Base-by-base conservation (phyloP, 1,140 invertebrate species). In the Micrasema minimum region DNA sequence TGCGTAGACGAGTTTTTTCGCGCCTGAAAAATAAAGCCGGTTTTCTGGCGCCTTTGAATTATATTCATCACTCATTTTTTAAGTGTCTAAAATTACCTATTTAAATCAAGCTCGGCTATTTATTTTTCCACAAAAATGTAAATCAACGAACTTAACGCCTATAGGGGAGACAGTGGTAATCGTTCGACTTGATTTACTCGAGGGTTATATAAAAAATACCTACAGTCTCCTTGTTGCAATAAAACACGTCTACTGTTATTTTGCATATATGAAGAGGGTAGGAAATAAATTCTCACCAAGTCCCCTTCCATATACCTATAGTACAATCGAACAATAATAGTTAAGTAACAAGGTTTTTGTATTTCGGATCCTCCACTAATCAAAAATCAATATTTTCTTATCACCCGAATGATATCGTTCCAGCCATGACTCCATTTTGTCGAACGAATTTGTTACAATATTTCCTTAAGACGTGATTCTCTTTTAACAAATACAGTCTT, bases 241-340 rank as follows among this genome's bases (percentile, higher is more conserved):
- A 59, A n/a, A 59, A 59, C 55, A 59, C 55, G 50, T 53, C 50
- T 53, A n/a, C 50, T 22, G 20, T 53, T 22, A 35, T n/a, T 53
- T 53, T 23, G 50, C 31, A 38, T 59, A 38, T 59, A 38, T 26
- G 35, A 59, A 41, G 35, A 18, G 50, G 20, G 20, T 2, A 2
- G 50, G 11, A 31, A 53, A 53, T 53, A 53, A 53, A 53, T 53
- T 11, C 9, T 1, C 20, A 53, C 23, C 23, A 35, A n/a, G 50
- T n/a, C 26, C 7, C 26, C 26, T 4, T 31, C 26, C n/a, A n/a
- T n/a, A n/a, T n/a, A n/a, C n/a, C n/a, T n/a, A n/a, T n/a, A n/a
- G n/a, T 31, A 31, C 26, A 31, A 31, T 4, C 26, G 26, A 31
- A 31, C 7, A 31, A n/a, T n/a, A 31, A 31, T 31, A 7, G 26